These are phyloP conservation scores for Astyanax mexicanus DNA, from an alignment of 2,797 vertebrate genomes.

Conservation along the genomic window DNA sequence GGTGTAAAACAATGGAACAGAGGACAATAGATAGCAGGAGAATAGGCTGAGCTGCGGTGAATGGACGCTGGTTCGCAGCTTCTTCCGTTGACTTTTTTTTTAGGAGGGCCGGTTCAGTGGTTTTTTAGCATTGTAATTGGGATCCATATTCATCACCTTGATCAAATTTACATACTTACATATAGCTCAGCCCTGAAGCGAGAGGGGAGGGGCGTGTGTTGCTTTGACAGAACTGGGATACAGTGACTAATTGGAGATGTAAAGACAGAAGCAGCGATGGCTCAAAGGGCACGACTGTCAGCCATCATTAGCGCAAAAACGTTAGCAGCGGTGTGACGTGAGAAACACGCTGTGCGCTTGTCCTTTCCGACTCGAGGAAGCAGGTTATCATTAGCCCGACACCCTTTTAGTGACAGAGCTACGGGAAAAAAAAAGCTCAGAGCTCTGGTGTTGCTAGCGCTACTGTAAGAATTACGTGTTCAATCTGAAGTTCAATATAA, in stretches of 20 bases:
- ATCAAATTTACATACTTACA: background rate
- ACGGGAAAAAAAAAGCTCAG: no score
- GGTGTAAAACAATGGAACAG: background rate
- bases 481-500: no score
- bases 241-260: constrained; percentile 2
- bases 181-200: background rate
- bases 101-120: background rate
- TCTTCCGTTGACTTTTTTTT: background rate
- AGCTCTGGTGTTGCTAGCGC: no score
- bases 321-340: background rate
- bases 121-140: background rate
- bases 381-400: background rate
- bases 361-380: background rate
- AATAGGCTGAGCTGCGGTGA: background rate
- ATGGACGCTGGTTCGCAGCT: background rate
- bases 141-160: background rate
- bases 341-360: constrained; percentile 1
- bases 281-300: constrained; percentile 35
- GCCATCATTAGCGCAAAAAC: constrained; percentile 6
- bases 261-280: constrained; percentile 3
- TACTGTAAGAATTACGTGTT: no score
- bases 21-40: background rate
- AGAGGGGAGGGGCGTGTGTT: background rate
- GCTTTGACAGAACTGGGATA: constrained; percentile 33
- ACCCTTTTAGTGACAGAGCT: no score